phyloP scores from a whole-genome alignment of 2,888 invertebrate species.

The Dastarcus helophoroides region DNA sequence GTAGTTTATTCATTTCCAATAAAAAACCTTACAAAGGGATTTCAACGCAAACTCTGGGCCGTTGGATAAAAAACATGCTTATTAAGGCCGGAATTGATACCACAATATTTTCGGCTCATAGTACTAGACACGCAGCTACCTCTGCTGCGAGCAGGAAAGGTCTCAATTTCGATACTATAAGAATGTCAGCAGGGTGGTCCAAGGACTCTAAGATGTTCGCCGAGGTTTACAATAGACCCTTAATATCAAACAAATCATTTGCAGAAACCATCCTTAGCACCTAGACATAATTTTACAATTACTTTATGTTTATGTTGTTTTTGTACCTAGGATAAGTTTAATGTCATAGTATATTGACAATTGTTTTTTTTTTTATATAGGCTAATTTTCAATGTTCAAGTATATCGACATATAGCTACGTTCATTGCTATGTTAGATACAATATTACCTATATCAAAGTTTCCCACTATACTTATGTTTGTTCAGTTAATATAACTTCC shows the following conservation, averaged over 20 bases:
- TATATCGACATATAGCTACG: no score
- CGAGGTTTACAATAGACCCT: conserved; percentile 17
- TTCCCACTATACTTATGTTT: no score
- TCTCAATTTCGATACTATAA: conserved; percentile 16
- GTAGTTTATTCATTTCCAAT: conserved; percentile 13
- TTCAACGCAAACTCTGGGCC: conserved; percentile 14
- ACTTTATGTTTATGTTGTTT: no score
- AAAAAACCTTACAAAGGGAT: conserved; percentile 15
- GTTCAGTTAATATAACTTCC: no score
- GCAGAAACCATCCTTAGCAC: conserved; percentile 4
- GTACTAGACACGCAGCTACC: conserved; percentile 19
- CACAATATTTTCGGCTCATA: conserved; percentile 15
- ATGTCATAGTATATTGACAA: no score
- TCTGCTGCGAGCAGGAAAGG: conserved; percentile 16
- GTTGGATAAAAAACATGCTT: conserved; percentile 17
- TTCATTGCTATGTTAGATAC: no score
- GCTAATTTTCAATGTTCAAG: no score
- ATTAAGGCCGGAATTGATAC: conserved; percentile 15
- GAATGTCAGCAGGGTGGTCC: conserved; percentile 17
- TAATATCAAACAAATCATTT: conserved; percentile 1
- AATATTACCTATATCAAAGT: no score
- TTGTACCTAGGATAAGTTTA: no score
- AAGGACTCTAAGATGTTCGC: conserved; percentile 14
- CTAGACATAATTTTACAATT: conserved; percentile 1
- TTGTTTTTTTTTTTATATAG: no score